Evolutionary conservation across 2,113 vertebrate genomes (phyloP).

Genomic region (Equus quagga): DNA sequence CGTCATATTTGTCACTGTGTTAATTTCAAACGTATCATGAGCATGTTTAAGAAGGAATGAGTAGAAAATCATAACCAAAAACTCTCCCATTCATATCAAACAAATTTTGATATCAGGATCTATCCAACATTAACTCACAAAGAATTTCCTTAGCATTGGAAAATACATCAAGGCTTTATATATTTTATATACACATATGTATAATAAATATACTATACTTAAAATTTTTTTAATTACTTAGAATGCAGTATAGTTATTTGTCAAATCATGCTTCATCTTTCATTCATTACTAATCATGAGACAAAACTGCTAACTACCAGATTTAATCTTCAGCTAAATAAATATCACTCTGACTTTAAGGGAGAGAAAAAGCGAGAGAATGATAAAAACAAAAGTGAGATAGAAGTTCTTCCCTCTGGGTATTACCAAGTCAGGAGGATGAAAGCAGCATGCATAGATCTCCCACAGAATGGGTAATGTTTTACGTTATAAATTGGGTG

Average conservation of each 20-base stretch:
- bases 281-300: background rate
- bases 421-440: background rate
- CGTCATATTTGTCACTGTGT: background rate
- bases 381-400: background rate
- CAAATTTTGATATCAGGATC: background rate
- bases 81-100: background rate
- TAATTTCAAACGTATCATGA: background rate
- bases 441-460: background rate
- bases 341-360: background rate
- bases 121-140: background rate
- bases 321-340: constrained; percentile 14
- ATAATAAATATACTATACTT: too few species aligned
- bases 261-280: background rate
- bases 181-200: background rate
- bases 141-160: background rate
- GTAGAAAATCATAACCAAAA: background rate
- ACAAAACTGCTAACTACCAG: background rate
- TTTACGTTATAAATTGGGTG: background rate
- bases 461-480: background rate
- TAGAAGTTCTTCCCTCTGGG: background rate
- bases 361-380: background rate
- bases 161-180: background rate
- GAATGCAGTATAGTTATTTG: background rate
- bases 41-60: background rate
- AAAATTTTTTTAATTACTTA: background rate